These are phyloP conservation scores for Alcedo quadribrachys DNA, from an alignment of 2,797 vertebrate species.

Conservation along the genomic window DNA sequence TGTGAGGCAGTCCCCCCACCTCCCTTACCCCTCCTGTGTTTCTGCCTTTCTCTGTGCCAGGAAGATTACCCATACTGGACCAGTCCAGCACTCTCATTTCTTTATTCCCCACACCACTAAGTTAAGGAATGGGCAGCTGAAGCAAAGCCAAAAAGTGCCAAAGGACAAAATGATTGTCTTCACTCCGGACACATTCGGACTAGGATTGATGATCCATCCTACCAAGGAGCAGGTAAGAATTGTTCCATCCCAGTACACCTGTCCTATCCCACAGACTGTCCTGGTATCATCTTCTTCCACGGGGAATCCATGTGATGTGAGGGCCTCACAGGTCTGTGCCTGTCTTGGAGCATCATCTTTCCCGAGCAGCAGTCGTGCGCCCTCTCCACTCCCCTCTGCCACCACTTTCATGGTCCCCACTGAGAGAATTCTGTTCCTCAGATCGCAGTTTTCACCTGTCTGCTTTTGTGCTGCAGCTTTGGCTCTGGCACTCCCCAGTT, in stretches of 20 bases:
- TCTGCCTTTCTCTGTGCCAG: not conserved
- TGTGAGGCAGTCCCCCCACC: not conserved
- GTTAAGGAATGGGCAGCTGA: not conserved
- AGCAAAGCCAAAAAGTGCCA: not conserved
- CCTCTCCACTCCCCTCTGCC: not conserved
- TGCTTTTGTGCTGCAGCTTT: not conserved
- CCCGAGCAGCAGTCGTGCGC: not conserved
- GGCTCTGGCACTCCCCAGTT: not conserved
- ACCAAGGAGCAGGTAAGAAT: constrained; percentile 8
- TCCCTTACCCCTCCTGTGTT: not conserved
- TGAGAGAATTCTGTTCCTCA: not conserved
- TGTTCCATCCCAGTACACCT: not conserved
- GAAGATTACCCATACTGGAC: not conserved
- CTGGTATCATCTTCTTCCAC: not conserved
- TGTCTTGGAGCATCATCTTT: not conserved
- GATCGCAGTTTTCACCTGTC: not conserved
- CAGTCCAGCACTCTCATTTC: not conserved
- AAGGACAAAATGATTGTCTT: not conserved
- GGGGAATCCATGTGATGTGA: fast-evolving
- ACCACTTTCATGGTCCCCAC: not conserved
- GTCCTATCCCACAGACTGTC: not conserved
- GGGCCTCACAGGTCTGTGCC: not conserved
- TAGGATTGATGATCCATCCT: not conserved
- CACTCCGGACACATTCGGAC: not conserved
- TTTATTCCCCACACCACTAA: not conserved